phyloP scores from a whole-genome alignment of 2,797 vertebrate species.

The Helarctos malayanus region DNA sequence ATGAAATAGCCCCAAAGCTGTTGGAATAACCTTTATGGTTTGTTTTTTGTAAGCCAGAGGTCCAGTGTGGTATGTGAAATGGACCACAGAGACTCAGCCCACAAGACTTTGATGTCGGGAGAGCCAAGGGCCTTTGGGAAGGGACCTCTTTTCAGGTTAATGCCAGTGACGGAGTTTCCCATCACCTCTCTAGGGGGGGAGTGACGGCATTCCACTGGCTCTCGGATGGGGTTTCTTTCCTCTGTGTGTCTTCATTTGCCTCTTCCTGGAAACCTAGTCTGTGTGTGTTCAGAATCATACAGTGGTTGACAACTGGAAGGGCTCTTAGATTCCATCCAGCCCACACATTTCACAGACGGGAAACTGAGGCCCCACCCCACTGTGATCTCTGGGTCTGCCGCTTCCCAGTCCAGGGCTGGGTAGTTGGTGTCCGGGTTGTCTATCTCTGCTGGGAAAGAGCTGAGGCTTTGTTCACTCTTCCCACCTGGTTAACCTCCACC shows the following conservation, averaged over 20 bases:
- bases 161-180: neutral
- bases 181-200: neutral
- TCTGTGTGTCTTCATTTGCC: neutral
- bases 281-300: neutral
- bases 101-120: neutral
- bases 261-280: neutral
- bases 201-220: neutral
- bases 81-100: neutral
- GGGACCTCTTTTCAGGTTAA: neutral
- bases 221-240: neutral
- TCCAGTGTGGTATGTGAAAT: neutral
- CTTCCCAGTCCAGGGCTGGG: neutral
- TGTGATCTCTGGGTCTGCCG: neutral
- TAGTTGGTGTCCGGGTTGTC: neutral
- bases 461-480: neutral
- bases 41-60: constrained; percentile 46
- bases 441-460: neutral
- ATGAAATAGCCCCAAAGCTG: constrained; percentile 38
- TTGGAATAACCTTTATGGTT: constrained; percentile 57
- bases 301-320: neutral
- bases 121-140: neutral
- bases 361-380: neutral
- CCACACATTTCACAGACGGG: neutral
- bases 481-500: neutral
- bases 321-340: neutral